Evolutionary conservation across 2,888 invertebrate species (phyloP), one percentile per base, ranked within the genome.

Genomic region (Eustalomyia histrio): DNA sequence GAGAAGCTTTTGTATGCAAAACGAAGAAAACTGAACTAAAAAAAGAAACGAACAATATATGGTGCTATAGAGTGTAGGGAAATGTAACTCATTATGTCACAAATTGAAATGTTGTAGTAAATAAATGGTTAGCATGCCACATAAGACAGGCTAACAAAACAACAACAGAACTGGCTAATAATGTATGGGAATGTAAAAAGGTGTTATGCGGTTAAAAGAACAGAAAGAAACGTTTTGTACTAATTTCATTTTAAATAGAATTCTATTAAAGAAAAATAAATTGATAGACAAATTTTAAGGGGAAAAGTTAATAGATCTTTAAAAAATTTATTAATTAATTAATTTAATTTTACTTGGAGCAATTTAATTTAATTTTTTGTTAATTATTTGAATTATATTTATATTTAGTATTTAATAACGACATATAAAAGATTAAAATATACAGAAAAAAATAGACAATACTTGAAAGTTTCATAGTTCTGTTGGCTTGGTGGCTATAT

Each of bases 51-150:
- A 58, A 64, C 21, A 55, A 39, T 47, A 43, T 64, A 50, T 64
- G 50, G 24, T 55, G 24, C 63, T 71, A 75, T 55, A n/a, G 68
- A 76, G 67, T 68, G 72, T 64, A 58, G 71, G 72, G 55, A 87
- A 87, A 86, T 88, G 86, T 88, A 86, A 86, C 90, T 89, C 89
- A 89, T 89, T 90, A 90, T 89, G 89, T 89, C 89, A 81, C 80
- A 89, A 89, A 90, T 90, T 90, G 89, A 89, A 89, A 89, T 89
- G 89, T 89, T 88, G 87, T 84, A 69, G 86, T 83, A 83, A 87
- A 87, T 85, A 85, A 86, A 87, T 86, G 85, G 84, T 84, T 85
- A 76, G 74, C 81, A 83, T 84, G 83, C 76, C 69, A 79, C 76
- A 76, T 63, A 53, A 76, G 83, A 85, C 84, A 84, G 81, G 76